Percentiles rank a stretch among this genome's conserved stretches.
Evolutionary conservation across 2,797 vertebrate genomes (phyloP).

Genomic region (Danionella dracula): DNA sequence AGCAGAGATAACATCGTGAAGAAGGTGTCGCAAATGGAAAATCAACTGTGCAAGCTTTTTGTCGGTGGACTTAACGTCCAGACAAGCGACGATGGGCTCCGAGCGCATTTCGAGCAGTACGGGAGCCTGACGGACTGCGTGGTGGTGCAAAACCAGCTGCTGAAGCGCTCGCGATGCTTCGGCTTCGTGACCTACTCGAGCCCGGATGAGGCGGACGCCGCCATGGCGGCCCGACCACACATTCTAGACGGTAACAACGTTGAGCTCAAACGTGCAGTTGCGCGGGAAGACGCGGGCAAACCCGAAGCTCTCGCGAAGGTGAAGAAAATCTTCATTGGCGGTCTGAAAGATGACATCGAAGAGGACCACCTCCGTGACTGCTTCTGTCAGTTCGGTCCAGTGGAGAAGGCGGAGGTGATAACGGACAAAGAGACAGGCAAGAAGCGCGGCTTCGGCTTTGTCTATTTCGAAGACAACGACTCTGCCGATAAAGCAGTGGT

Average conservation of each 20-base stretch:
- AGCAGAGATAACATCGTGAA: background rate
- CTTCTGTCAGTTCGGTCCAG: constrained; percentile 89
- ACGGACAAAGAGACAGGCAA: constrained; percentile 93
- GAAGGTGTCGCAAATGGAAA: constrained; percentile 66
- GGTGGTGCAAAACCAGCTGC: constrained; percentile 92
- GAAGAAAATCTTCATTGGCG: constrained; percentile 97
- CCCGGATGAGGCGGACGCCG: constrained; percentile 90
- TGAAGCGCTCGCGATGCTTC: constrained; percentile 93
- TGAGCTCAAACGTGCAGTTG: constrained; percentile 95
- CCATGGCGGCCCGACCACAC: constrained; percentile 92
- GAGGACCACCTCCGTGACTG: constrained; percentile 90
- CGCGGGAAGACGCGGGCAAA: constrained; percentile 89
- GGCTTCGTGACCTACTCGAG: constrained; percentile 95
- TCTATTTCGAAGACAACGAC: constrained; percentile 92
- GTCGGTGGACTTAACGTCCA: constrained; percentile 83
- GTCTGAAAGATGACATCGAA: constrained; percentile 93
- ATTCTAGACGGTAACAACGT: constrained; percentile 90
- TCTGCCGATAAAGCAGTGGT: constrained; percentile 93
- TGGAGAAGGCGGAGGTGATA: constrained; percentile 96
- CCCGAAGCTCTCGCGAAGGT: constrained; percentile 95
- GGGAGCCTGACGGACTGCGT: constrained; percentile 93
- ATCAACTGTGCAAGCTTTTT: constrained; percentile 95
- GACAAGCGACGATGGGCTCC: constrained; percentile 79
- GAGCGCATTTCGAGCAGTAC: constrained; percentile 78
- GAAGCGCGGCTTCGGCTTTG: constrained; percentile 95